Conservation (phyloP, 2,797 vertebrate species). For the Rhabdophis nuchalis region DNA sequence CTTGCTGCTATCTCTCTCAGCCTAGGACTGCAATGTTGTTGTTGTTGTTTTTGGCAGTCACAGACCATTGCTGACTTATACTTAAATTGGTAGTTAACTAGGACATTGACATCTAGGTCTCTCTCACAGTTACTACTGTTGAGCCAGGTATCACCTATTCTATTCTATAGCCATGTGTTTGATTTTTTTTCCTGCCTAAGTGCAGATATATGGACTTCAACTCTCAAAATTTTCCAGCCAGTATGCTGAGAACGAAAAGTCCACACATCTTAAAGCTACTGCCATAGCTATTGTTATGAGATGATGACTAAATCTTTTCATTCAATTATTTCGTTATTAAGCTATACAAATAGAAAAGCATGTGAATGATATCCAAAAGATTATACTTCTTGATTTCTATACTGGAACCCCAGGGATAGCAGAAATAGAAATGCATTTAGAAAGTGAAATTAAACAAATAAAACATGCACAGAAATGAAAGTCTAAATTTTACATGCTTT, state of each 20-base stretch:
- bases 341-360: neutral
- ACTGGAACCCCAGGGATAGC: neutral
- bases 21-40: neutral
- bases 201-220: neutral
- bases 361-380: conserved; percentile 4
- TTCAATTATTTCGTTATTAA: conserved; percentile 26
- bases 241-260: neutral
- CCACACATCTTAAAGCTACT: neutral
- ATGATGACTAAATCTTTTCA: neutral
- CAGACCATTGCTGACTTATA: neutral
- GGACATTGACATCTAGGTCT: neutral
- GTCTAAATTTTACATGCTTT: neutral
- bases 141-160: neutral
- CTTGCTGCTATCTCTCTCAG: neutral
- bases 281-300: conserved; percentile 1
- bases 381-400: neutral
- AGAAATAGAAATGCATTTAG: neutral
- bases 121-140: neutral
- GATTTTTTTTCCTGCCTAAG: neutral
- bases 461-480: neutral
- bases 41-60: neutral
- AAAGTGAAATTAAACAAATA: conserved; percentile 13
- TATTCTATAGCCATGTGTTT: neutral
- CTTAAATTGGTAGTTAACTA: neutral
- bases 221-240: neutral